These are phyloP conservation scores for Climacteris rufus DNA, from an alignment of 2,113 vertebrate species.

Conservation along the genomic window DNA sequence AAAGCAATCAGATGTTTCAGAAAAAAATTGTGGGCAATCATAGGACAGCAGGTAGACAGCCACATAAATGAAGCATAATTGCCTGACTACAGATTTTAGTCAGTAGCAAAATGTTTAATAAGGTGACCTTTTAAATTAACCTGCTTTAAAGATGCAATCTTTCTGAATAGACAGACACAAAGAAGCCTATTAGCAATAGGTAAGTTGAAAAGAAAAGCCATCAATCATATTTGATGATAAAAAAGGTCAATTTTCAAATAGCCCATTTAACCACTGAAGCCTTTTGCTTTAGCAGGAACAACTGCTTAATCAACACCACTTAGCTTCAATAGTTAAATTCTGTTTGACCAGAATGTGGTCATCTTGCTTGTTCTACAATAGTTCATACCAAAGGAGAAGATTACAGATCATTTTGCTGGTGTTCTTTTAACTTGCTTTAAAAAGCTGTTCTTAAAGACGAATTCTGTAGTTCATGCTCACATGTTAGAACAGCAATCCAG, in stretches of 20 bases:
- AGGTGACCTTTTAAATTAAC: conserved; percentile 43
- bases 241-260: not conserved
- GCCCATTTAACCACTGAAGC: not conserved
- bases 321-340: not conserved
- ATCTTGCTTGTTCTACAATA: not conserved
- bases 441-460: not conserved
- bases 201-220: not conserved
- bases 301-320: not conserved
- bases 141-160: conserved; percentile 4
- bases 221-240: not conserved
- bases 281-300: not conserved
- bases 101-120: not conserved
- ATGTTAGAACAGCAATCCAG: not conserved
- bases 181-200: conserved; percentile 3
- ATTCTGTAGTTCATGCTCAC: not conserved
- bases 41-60: not conserved
- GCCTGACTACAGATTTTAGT: not conserved
- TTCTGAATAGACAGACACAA: conserved; percentile 15
- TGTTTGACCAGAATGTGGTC: not conserved
- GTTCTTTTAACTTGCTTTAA: not conserved
- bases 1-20: not conserved
- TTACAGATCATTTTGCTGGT: not conserved
- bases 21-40: not conserved
- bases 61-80: not conserved
- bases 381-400: not conserved